A percentile compares a stretch with the other conserved stretches of the same genome.
These are phyloP conservation scores for Perizoma flavofasciatum DNA, from an alignment of 2,888 invertebrate genomes.

Conservation along the genomic window DNA sequence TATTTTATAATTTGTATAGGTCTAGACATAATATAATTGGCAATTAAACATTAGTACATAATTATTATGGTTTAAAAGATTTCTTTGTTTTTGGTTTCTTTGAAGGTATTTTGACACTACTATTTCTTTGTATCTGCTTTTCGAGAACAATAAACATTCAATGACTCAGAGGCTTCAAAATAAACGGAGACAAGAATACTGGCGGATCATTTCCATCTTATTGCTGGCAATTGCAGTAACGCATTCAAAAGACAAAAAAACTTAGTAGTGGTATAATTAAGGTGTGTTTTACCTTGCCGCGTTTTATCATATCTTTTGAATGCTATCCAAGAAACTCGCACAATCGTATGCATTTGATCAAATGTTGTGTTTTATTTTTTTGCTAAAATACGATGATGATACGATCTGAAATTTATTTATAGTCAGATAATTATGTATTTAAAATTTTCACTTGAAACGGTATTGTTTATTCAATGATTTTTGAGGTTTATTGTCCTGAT, in stretches of 20 bases:
- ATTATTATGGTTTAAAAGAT: no score
- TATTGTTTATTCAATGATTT: no score
- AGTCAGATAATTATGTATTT: no score
- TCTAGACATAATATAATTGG: no score
- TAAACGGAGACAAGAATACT: slow-evolving; percentile 12
- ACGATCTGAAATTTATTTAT: no score
- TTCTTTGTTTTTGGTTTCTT: no score
- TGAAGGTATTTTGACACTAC: no score
- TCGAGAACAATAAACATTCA: slow-evolving; percentile 2
- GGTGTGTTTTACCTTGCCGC: slow-evolving; percentile 20
- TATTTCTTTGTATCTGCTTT: background rate
- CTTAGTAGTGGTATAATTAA: slow-evolving; percentile 3
- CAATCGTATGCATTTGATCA: slow-evolving; percentile 28
- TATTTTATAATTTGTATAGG: no score
- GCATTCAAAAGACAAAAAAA: background rate
- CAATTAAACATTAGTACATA: no score
- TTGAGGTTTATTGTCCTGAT: no score
- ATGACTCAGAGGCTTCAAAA: slow-evolving; percentile 7
- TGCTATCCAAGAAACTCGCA: slow-evolving; percentile 38
- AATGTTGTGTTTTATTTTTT: slow-evolving; percentile 7
- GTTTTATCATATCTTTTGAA: slow-evolving; percentile 35
- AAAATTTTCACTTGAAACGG: no score
- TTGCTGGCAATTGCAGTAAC: slow-evolving; percentile 11
- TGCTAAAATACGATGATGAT: background rate
- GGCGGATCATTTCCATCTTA: slow-evolving; percentile 2